Base-by-base conservation (phyloP, 2,797 vertebrate species). In the Propithecus perrieri region DNA sequence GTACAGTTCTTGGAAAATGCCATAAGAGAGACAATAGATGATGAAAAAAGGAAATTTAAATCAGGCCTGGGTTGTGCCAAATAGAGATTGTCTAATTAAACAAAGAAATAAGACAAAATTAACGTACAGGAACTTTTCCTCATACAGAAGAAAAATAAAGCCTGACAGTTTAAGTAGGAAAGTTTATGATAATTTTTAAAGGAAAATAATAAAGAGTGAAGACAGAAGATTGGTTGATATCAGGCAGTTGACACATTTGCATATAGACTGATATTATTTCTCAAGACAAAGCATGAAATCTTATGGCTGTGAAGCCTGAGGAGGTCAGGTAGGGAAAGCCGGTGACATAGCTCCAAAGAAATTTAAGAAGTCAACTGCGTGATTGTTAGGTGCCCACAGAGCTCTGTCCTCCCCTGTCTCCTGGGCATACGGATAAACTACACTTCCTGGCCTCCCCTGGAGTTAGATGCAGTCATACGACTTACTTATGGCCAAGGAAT, bases 71-170 rank as follows among this genome's bases (percentile, higher is more conserved):
- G 95, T 93, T 96, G 97, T 85, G 89, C 76, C 97, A 97, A 97
- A 96, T 83, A 95, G 93, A 97, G 93, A 95, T 86, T 96, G 94
- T 95, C 96, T 98, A 97, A 97, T 98, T 98, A 97, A 96, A 98
- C 94, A 98, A 95, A 98, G 96, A 97, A 97, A 95, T 94, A 92
- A 98, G 97, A 95, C 6, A 53, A 94, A 97, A 96, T 98, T 96
- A 94, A 96, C 2, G 14, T 94, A 72, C 90, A 63, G 75, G 91
- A 97, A 97, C 93, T 96, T 94, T 95, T 95, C 93, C 43, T 94
- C 91, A 89, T 75, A 63, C 22, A 72, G 80, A 92, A 92, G 57
- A 75, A 92, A 98, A 96, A 96, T 88, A 96, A 96, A 98, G 89
- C 67, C 80, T 96, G 84, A 94, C 86, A 92, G 43, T 89, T 95